Evolutionary conservation across 2,888 invertebrate genomes (phyloP).

Genomic region (Orthosia gothica): DNA sequence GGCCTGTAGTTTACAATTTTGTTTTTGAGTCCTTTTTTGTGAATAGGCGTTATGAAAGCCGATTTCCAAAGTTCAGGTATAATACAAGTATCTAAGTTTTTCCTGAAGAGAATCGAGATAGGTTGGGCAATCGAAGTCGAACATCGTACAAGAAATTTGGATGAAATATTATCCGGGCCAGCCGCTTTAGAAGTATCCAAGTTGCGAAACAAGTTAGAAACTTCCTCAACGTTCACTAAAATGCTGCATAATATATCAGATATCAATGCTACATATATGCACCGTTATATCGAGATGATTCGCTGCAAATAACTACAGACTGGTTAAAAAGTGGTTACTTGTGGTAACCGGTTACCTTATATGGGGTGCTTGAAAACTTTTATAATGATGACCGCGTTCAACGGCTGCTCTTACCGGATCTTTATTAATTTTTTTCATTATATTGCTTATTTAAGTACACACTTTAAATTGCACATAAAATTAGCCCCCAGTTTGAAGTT

Average conservation of each 20-base stretch:
- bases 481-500: neutral
- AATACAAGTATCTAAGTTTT: neutral
- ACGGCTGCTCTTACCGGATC: conserved; percentile 25
- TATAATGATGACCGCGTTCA: neutral
- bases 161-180: neutral
- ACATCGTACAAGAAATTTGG: neutral
- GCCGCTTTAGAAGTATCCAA: too few species aligned
- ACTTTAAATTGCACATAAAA: neutral
- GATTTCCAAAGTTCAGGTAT: too few species aligned
- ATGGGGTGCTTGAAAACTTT: conserved; percentile 15
- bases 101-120: neutral
- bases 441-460: neutral
- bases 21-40: too few species aligned
- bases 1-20: too few species aligned
- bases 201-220: too few species aligned
- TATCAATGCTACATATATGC: neutral
- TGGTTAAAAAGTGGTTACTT: conserved; percentile 9
- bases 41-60: too few species aligned
- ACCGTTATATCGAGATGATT: conserved; percentile 28
- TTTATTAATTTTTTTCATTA: conserved; percentile 2
- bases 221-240: too few species aligned
- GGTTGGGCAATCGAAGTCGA: neutral
- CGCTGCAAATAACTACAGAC: conserved; percentile 30
- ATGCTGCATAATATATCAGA: too few species aligned
- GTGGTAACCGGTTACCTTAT: conserved; percentile 38